Evolutionary conservation across 2,888 invertebrate species (phyloP).

Genomic region (Drosophila kuntzei): DNA sequence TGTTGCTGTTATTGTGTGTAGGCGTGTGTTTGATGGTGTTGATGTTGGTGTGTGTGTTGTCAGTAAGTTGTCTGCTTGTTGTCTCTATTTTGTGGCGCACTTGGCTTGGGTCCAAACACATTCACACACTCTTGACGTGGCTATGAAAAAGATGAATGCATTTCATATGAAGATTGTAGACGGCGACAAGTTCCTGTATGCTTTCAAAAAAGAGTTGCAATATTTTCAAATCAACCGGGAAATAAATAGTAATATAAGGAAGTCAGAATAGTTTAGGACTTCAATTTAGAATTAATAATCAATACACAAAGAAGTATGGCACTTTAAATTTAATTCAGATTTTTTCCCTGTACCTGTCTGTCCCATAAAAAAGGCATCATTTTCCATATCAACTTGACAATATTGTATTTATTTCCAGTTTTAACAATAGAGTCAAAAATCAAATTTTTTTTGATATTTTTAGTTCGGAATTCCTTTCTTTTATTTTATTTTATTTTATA

Average conservation of each 20-base stretch:
- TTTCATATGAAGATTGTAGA: conserved; percentile 63
- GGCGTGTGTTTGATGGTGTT: conserved; percentile 16
- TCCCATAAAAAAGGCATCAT: too few species aligned
- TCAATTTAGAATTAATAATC: too few species aligned
- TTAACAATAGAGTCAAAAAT: too few species aligned
- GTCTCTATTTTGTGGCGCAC: conserved; percentile 70
- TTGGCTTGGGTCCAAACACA: conserved; percentile 27
- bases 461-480: too few species aligned
- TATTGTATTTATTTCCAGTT: too few species aligned
- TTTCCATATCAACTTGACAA: too few species aligned
- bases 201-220: not conserved
- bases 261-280: not conserved
- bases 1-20: conserved; percentile 4
- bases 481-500: too few species aligned
- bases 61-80: conserved; percentile 73
- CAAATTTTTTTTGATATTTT: too few species aligned
- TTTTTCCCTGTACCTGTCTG: too few species aligned
- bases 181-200: conserved; percentile 10
- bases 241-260: too few species aligned
- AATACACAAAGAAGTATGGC: too few species aligned
- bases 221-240: not conserved
- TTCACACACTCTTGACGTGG: conserved; percentile 32
- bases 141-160: conserved; percentile 73
- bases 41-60: conserved; percentile 42
- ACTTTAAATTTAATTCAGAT: too few species aligned